Conservation (phyloP, 2,888 invertebrate species). For the Cepaea hortensis region DNA sequence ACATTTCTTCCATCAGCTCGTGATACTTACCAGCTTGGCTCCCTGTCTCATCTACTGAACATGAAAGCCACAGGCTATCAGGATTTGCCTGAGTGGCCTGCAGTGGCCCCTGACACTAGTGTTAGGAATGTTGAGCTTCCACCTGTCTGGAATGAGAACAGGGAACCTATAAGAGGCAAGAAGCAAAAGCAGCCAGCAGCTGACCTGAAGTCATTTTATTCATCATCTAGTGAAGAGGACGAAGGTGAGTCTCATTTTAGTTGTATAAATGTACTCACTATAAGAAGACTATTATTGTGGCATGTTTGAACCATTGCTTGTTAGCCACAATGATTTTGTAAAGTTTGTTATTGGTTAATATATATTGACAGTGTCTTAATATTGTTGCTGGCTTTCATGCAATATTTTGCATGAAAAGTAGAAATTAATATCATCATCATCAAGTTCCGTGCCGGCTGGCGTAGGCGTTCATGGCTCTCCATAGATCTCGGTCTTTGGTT, state of each 20-base stretch:
- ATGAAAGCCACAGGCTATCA: conserved; percentile 90
- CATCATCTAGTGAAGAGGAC: conserved; percentile 68
- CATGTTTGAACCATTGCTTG: too few relatives aligned
- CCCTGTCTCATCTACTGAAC: conserved; percentile 95
- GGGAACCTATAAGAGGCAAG: conserved; percentile 56
- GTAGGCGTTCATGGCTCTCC: too few relatives aligned
- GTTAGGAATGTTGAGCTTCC: conserved; percentile 84
- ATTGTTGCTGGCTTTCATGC: too few relatives aligned
- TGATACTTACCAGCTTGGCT: conserved; percentile 93
- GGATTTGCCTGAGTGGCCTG: conserved; percentile 90
- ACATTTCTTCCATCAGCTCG: conserved; percentile 79
- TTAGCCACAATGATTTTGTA: too few relatives aligned
- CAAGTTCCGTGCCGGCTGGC: too few relatives aligned
- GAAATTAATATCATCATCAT: too few relatives aligned
- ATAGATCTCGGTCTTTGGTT: too few relatives aligned
- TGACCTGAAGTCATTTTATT: conserved; percentile 82
- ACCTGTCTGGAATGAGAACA: conserved; percentile 66
- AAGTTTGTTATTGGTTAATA: too few relatives aligned
- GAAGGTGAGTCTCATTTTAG: conserved; percentile 4
- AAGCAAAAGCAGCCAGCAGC: conserved; percentile 59
- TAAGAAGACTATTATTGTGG: too few relatives aligned
- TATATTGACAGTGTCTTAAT: too few relatives aligned
- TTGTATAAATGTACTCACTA: not conserved
- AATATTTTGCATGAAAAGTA: too few relatives aligned
- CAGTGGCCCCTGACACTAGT: conserved; percentile 84